Percentiles rank a stretch among this genome's conserved stretches.
Conservation (phyloP, 1,140 invertebrate species). For the Calliopsis andreniformis region DNA sequence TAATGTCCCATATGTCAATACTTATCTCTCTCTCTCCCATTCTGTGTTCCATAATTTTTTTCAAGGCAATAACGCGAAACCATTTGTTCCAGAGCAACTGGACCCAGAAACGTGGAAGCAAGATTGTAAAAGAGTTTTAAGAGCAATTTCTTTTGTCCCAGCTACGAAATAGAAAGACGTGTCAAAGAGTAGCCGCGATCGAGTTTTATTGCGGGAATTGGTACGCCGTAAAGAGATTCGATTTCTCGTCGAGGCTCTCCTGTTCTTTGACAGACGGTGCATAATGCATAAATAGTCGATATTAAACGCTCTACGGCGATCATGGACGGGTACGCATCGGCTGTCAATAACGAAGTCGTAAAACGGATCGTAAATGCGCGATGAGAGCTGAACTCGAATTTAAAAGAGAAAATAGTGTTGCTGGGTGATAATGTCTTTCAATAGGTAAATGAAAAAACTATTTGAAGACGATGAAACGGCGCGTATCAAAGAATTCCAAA, state of each 20-base stretch:
- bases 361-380: conserved; percentile 48
- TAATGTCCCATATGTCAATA: too few species aligned
- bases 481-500: too few species aligned
- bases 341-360: conserved; percentile 25
- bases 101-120: background rate
- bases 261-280: background rate
- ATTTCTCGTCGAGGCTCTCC: background rate
- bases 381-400: conserved; percentile 17
- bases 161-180: background rate
- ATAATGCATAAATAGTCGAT: conserved; percentile 7
- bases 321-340: conserved; percentile 17
- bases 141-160: background rate
- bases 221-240: conserved; percentile 9
- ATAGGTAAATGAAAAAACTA: too few species aligned
- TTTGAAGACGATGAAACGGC: too few species aligned
- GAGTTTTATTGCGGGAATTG: conserved; percentile 29
- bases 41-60: too few species aligned
- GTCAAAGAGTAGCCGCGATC: background rate
- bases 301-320: background rate
- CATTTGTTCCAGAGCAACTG: background rate
- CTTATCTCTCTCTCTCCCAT: too few species aligned
- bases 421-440: too few species aligned
- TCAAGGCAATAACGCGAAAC: too few species aligned
- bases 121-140: conserved; percentile 3
- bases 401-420: background rate